Base-by-base conservation (phyloP, 1,140 invertebrate genomes). In the Eurosta solidaginis region DNA sequence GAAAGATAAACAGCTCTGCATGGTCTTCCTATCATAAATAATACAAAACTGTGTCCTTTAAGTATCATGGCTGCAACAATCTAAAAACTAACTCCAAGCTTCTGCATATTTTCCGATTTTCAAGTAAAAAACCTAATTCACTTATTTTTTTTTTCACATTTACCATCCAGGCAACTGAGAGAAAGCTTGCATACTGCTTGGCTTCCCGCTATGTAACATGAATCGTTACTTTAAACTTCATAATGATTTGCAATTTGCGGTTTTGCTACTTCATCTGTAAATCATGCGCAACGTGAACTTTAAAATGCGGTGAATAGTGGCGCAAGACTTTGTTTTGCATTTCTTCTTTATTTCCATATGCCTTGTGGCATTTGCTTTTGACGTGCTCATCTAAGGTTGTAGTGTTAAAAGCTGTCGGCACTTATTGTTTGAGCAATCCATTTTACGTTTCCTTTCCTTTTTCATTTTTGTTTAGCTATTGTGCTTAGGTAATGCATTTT, bases 261-360 rank as follows among this genome's bases (percentile, higher is more conserved):
- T 68, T 68, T 68, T 68, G 59, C 59, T n/a, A 68, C 59, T 68
- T 68, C 59, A 68, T 68, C n/a, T 68, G 59, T 17, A 68, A 68
- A 68, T 22, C 40, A 36, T 63, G 54, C 54, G 54, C 54, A 36
- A 36, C 29, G 7, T 68, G 59, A 33, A 68, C 59, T 68, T 68
- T 40, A 20, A 68, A 68, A 29, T 68, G 33, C 33, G 2, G n/a
- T 6, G 6, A 68, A 40, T 40, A 68, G 20, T 40, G 33, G 3
- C 20, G 20, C 4, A 52, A 6, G 9, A 20, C 9, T 52, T 52
- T 52, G 7, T 52, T 52, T 68, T 68, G n/a, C n/a, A n/a, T n/a
- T n/a, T n/a, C n/a, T 42, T 17, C 59, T 20, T 68, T 29, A 68
- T 68, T 68, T 68, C 36, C 22, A 22, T 40, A 42, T 40, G 36